Conservation (phyloP, 1,140 invertebrate species). For the Doryteuthis pealeii region DNA sequence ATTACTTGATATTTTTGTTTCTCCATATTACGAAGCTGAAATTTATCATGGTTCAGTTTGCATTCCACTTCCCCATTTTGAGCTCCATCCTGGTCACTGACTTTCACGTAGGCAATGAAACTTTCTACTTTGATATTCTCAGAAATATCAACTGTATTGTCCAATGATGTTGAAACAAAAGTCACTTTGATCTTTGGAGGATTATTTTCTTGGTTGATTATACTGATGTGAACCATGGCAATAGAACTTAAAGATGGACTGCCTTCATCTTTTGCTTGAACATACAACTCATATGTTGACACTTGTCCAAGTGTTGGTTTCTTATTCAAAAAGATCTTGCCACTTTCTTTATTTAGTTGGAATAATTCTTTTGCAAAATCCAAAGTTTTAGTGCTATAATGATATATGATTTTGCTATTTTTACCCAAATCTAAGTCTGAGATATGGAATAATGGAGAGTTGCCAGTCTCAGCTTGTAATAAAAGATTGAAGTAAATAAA, state of each 20-base stretch:
- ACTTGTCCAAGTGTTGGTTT: constrained; percentile 43
- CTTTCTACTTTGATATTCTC: constrained; percentile 41
- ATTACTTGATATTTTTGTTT: constrained; percentile 37
- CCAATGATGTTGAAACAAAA: constrained; percentile 34
- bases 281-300: constrained; percentile 38
- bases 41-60: constrained; percentile 36
- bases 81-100: constrained; percentile 49
- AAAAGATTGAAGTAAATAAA: no score
- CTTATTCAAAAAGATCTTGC: constrained; percentile 34
- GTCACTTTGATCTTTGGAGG: constrained; percentile 69
- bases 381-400: constrained; percentile 62
- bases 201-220: constrained; percentile 95
- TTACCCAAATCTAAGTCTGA: constrained; percentile 82
- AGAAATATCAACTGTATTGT: constrained; percentile 32
- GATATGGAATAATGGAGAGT: no score
- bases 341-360: constrained; percentile 35
- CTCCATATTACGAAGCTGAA: constrained; percentile 32
- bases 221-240: constrained; percentile 88
- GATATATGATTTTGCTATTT: constrained; percentile 88
- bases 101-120: constrained; percentile 51
- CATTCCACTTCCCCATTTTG: constrained; percentile 47
- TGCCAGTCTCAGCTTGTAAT: no score
- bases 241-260: constrained; percentile 76
- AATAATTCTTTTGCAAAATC: constrained; percentile 38
- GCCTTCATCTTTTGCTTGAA: constrained; percentile 43